These are phyloP conservation scores for Irena cyanogastra DNA, from an alignment of 2,113 vertebrate species.

Conservation along the genomic window DNA sequence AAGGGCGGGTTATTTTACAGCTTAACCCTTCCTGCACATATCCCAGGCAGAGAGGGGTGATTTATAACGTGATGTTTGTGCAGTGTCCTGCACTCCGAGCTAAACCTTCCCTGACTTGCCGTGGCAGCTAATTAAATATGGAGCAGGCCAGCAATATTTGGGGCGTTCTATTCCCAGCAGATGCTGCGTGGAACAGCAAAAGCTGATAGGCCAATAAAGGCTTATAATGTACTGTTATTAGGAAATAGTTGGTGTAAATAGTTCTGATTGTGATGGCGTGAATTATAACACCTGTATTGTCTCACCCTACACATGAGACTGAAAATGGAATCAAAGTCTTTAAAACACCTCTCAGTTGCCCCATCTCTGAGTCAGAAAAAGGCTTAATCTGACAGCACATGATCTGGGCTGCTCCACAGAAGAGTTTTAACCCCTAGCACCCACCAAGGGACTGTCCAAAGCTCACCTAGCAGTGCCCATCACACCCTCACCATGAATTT, in stretches of 20 bases:
- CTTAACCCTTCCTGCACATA: not conserved
- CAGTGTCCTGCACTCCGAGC: not conserved
- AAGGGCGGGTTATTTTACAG: not conserved
- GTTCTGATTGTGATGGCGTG: not conserved
- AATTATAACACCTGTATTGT: not conserved
- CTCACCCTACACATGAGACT: not conserved
- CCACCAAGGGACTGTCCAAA: not conserved
- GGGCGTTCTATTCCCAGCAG: not conserved
- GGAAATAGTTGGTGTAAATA: not conserved
- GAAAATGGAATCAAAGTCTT: not conserved
- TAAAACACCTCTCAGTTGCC: not conserved
- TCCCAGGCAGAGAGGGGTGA: not conserved
- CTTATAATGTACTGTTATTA: not conserved
- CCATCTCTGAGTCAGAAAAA: not conserved
- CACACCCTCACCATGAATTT: rapidly evolving
- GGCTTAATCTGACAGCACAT: not conserved
- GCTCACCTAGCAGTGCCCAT: not conserved
- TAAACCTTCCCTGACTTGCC: not conserved
- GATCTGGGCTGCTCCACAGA: not conserved
- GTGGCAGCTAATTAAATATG: rapidly evolving
- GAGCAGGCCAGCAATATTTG: not conserved
- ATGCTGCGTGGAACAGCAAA: rapidly evolving
- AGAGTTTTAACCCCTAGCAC: not conserved
- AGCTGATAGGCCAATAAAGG: not conserved
- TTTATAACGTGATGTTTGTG: not conserved